Conservation (phyloP, 2,797 vertebrate species). For the Sebastes nivosus region DNA sequence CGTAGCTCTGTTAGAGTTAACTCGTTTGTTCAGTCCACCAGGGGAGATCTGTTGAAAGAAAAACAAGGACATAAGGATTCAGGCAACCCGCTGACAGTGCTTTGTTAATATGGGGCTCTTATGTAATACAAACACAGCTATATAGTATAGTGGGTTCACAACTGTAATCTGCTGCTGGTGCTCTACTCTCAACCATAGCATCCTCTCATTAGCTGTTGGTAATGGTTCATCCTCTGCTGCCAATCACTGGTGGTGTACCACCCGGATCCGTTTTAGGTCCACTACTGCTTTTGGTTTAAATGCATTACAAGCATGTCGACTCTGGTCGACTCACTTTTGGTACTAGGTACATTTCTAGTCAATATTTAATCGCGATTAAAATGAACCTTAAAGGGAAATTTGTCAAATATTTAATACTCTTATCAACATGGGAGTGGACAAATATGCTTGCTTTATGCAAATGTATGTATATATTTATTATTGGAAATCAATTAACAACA, state of each 20-base stretch:
- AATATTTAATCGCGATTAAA: too few species aligned
- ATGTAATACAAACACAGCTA: slow-evolving; percentile 25
- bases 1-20: slow-evolving; percentile 55
- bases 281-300: background rate
- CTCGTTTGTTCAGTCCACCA: slow-evolving; percentile 60
- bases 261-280: background rate
- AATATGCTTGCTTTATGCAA: too few species aligned
- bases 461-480: too few species aligned
- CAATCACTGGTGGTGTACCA: background rate
- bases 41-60: slow-evolving; percentile 61
- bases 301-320: too few species aligned
- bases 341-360: background rate
- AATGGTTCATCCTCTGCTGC: background rate
- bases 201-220: accelerated
- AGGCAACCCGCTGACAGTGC: slow-evolving; percentile 17
- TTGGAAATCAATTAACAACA: too few species aligned
- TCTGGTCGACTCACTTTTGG: background rate
- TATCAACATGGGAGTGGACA: too few species aligned
- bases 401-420: too few species aligned
- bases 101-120: slow-evolving; percentile 17
- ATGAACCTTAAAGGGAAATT: too few species aligned
- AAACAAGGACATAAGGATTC: slow-evolving; percentile 36
- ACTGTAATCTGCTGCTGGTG: background rate
- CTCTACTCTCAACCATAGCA: background rate
- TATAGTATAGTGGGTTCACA: background rate